phyloP scores from a whole-genome alignment of 2,797 vertebrate species.

The Craterocephalus amniculus region DNA sequence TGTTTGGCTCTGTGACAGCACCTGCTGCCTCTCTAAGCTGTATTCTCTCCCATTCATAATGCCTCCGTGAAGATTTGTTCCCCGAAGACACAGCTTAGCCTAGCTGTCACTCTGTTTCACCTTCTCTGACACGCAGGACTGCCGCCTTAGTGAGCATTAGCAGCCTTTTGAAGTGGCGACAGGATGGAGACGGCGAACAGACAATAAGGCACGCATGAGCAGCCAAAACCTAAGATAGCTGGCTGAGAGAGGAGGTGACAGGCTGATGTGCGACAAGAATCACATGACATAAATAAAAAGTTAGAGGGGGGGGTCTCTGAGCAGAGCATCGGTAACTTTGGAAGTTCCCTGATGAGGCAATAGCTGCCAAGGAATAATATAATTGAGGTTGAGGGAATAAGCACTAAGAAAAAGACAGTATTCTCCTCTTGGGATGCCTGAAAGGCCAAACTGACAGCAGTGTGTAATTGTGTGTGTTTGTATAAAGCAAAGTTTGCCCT shows the following conservation, averaged over 20 bases:
- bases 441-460: slow-evolving; percentile 45
- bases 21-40: slow-evolving; percentile 36
- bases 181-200: slow-evolving; percentile 37
- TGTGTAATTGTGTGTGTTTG: slow-evolving; percentile 7
- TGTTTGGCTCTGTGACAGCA: slow-evolving; percentile 41
- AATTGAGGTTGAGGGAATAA: slow-evolving; percentile 54
- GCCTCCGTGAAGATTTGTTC: slow-evolving; percentile 35
- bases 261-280: slow-evolving; percentile 10
- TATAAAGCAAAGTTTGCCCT: slow-evolving; percentile 39
- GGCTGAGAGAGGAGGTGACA: not conserved
- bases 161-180: slow-evolving; percentile 65
- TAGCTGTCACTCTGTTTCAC: slow-evolving; percentile 52
- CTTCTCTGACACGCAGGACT: slow-evolving; percentile 47
- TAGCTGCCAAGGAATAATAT: slow-evolving; percentile 53
- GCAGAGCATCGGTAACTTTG: slow-evolving; percentile 10
- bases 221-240: slow-evolving; percentile 16
- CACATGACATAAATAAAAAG: slow-evolving; percentile 19
- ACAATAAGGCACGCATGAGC: slow-evolving; percentile 26
- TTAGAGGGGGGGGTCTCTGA: slow-evolving; percentile 16
- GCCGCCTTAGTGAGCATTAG: slow-evolving; percentile 61
- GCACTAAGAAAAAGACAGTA: slow-evolving; percentile 56
- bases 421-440: slow-evolving; percentile 49
- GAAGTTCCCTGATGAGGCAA: slow-evolving; percentile 46
- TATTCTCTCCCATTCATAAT: slow-evolving; percentile 31
- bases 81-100: slow-evolving; percentile 50